A percentile compares a stretch with the other conserved stretches of the same genome.
Conservation (phyloP, 2,888 invertebrate genomes). For the Osmoderma eremita region DNA sequence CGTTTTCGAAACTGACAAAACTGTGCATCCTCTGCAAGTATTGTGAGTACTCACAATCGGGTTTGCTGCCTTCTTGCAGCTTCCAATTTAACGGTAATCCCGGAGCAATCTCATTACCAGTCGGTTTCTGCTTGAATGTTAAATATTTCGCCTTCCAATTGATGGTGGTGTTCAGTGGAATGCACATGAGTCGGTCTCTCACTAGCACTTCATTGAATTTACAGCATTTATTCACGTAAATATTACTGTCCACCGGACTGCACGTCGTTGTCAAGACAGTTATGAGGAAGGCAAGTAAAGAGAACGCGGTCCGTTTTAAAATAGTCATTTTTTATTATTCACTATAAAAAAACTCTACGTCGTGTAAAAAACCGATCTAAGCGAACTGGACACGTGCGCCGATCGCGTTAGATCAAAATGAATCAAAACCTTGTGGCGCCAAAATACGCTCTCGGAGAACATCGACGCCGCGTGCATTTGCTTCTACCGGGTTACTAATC, state of each 20-base stretch:
- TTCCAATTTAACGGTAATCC: conserved; percentile 64
- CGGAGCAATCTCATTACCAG: neutral
- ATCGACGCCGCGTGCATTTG: conserved; percentile 35
- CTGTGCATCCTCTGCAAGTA: conserved; percentile 47
- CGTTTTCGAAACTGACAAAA: conserved; percentile 70
- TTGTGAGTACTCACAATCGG: conserved; percentile 59
- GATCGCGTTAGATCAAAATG: conserved; percentile 1
- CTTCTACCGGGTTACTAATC: conserved; percentile 22
- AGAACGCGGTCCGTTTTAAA: conserved; percentile 4
- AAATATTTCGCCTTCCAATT: conserved; percentile 40
- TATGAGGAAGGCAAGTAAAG: neutral
- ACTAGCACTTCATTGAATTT: conserved; percentile 36
- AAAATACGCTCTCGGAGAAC: conserved; percentile 11
- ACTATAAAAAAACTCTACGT: neutral
- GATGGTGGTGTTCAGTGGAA: conserved; percentile 17
- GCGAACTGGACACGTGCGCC: conserved; percentile 8
- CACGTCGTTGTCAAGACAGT: conserved; percentile 16
- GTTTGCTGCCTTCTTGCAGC: conserved; percentile 60
- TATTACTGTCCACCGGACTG: conserved; percentile 28
- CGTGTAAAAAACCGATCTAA: neutral
- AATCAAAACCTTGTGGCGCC: conserved; percentile 22
- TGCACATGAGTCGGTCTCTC: conserved; percentile 28
- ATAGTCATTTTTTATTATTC: conserved; percentile 12
- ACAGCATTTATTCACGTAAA: conserved; percentile 42
- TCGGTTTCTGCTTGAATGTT: conserved; percentile 20